A percentile compares a stretch with the other conserved stretches of the same genome.
Evolutionary conservation across 2,888 invertebrate genomes (phyloP).

Genomic region (Ecdyonurus torrentis): DNA sequence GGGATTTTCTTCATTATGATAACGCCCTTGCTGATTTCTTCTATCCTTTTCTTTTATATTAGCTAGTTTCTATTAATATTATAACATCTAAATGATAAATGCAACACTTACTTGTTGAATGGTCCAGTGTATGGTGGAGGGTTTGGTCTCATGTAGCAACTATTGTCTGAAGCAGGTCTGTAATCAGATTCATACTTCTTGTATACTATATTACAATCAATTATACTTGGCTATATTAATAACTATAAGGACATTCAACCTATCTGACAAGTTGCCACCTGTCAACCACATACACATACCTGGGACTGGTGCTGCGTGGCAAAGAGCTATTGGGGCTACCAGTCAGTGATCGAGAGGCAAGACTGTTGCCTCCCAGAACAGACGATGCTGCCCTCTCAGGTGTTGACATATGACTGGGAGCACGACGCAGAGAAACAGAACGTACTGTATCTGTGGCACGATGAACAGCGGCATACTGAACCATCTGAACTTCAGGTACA

Average conservation of each 20-base stretch:
- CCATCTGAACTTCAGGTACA: conserved; percentile 39
- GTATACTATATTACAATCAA: too few species aligned
- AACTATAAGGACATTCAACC: too few species aligned
- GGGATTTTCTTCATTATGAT: too few species aligned
- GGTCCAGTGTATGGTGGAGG: neutral
- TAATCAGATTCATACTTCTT: too few species aligned
- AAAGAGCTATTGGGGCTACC: neutral
- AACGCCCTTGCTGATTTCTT: too few species aligned
- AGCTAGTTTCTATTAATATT: too few species aligned
- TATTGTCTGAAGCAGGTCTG: neutral
- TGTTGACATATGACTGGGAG: neutral
- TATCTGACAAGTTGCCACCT: too few species aligned
- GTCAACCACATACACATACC: neutral
- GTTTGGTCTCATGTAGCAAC: conserved; percentile 1
- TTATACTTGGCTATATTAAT: too few species aligned
- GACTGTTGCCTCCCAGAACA: neutral
- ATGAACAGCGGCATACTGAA: conserved; percentile 39
- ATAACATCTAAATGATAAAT: too few species aligned
- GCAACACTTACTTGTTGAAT: neutral
- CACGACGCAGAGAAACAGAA: conserved; percentile 34
- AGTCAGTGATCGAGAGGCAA: neutral
- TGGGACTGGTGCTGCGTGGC: neutral
- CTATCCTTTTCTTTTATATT: too few species aligned
- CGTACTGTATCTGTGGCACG: conserved; percentile 40
- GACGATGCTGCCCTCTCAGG: neutral